Conservation (phyloP, 1,140 invertebrate genomes). For the Orchestia grillus region DNA sequence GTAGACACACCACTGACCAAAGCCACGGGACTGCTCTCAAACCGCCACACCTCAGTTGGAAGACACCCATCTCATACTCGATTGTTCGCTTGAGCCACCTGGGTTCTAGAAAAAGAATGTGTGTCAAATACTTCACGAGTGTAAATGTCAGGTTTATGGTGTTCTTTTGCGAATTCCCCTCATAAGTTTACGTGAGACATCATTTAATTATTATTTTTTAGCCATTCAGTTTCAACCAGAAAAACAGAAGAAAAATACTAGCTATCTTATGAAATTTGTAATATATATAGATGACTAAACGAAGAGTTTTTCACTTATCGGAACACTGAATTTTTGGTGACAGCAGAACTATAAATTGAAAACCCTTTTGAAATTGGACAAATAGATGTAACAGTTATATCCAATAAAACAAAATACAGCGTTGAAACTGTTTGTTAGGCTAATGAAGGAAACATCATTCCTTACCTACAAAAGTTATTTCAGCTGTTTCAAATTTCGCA, state of each 20-base stretch:
- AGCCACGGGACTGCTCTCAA: neutral
- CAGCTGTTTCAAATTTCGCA: neutral
- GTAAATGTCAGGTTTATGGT: neutral
- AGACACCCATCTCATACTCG: neutral
- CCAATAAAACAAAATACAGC: neutral
- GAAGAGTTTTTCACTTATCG: neutral
- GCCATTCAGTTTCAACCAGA: neutral
- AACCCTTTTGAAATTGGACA: neutral
- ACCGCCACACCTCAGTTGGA: neutral
- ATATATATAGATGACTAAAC: neutral
- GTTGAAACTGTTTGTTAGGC: neutral
- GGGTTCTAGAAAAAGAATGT: neutral
- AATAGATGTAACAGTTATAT: neutral
- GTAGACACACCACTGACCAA: neutral
- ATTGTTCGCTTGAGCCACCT: neutral
- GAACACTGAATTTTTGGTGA: neutral
- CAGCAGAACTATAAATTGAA: neutral
- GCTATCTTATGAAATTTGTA: neutral
- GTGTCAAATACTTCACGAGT: too few species aligned
- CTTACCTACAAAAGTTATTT: neutral
- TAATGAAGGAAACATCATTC: neutral
- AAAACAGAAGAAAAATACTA: neutral
- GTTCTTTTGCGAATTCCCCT: neutral
- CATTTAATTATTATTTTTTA: neutral
- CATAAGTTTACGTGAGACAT: neutral